A percentile compares a stretch with the other conserved stretches of the same genome.
Evolutionary conservation across 2,113 vertebrate species (phyloP).

Genomic region (Alosa alosa): DNA sequence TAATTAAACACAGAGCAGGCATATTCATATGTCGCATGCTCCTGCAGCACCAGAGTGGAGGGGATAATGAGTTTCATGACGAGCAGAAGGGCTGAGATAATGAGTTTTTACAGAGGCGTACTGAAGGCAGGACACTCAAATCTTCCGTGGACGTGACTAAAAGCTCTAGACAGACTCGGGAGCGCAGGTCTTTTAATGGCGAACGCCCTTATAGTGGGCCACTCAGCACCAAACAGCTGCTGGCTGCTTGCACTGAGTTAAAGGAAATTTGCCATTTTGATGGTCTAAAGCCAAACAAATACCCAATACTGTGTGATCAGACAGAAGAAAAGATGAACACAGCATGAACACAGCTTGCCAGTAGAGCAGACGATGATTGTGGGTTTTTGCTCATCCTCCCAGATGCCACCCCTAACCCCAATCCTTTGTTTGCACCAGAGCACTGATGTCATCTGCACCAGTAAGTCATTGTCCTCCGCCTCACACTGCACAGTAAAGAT

Average conservation of each 20-base stretch:
- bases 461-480: not conserved
- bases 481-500: not conserved
- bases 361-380: not conserved
- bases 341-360: not conserved
- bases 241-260: not conserved
- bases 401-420: not conserved
- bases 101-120: constrained; percentile 74
- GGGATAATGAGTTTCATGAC: constrained; percentile 76
- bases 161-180: constrained; percentile 56
- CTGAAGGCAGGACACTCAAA: constrained; percentile 54
- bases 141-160: constrained; percentile 63
- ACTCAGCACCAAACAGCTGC: constrained; percentile 4
- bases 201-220: not conserved
- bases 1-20: constrained; percentile 74
- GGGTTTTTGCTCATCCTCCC: not conserved
- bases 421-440: constrained; percentile 3
- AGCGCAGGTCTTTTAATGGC: constrained; percentile 40
- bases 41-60: constrained; percentile 64
- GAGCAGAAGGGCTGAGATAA: constrained; percentile 75
- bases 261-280: not conserved
- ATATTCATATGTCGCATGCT: constrained; percentile 58
- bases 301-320: not conserved
- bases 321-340: not conserved
- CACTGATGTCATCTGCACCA: constrained; percentile 1
- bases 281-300: not conserved